Percentiles rank a stretch among this genome's conserved stretches.
phyloP scores from a whole-genome alignment of 2,113 vertebrate genomes.

The Hemicordylus capensis region DNA sequence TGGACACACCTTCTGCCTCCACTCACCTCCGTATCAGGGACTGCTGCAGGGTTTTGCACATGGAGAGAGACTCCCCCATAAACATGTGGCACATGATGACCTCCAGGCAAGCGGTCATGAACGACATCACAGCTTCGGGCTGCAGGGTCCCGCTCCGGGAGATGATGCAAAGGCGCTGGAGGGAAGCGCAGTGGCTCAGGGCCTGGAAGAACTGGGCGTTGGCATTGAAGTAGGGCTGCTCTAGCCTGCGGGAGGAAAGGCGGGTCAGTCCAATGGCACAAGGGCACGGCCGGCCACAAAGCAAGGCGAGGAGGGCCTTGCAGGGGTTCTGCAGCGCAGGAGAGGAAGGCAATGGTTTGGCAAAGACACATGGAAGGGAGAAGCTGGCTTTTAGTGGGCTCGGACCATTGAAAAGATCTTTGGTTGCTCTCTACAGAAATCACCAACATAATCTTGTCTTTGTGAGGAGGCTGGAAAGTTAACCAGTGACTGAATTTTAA shows the following conservation, averaged over 20 bases:
- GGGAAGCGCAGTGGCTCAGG: constrained; percentile 84
- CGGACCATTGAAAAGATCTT: too few species aligned
- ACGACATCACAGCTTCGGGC: constrained; percentile 82
- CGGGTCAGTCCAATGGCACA: constrained; percentile 6
- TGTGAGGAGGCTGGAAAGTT: neutral
- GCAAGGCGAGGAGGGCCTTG: too few species aligned
- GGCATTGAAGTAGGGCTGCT: constrained; percentile 93
- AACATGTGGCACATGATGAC: constrained; percentile 96
- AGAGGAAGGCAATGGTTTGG: neutral
- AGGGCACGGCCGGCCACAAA: too few species aligned
- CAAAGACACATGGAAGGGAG: neutral
- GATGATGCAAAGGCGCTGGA: constrained; percentile 91
- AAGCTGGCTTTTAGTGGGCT: neutral
- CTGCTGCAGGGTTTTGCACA: constrained; percentile 91
- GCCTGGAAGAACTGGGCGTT: constrained; percentile 91
- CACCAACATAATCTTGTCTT: neutral
- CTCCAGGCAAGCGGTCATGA: constrained; percentile 84
- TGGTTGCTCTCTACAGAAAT: neutral
- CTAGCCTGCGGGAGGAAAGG: constrained; percentile 79
- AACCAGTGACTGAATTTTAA: neutral
- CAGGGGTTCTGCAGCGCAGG: neutral
- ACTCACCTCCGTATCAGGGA: constrained; percentile 87
- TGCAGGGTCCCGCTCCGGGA: constrained; percentile 94
- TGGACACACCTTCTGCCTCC: neutral
- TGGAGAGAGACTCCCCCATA: constrained; percentile 87